phyloP scores from a whole-genome alignment of 2,888 invertebrate species.

The Timema podura region DNA sequence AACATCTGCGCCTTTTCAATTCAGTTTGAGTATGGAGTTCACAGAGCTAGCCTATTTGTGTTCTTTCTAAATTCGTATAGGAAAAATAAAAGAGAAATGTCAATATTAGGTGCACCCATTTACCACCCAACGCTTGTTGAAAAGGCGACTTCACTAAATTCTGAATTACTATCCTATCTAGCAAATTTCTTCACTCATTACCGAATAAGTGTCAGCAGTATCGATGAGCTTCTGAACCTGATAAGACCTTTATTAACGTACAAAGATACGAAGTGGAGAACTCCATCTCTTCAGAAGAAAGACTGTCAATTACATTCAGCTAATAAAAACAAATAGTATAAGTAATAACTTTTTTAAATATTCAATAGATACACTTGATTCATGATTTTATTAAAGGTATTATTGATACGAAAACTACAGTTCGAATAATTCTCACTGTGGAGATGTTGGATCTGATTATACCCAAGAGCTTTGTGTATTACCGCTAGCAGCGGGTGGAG shows the following conservation, averaged over 20 bases:
- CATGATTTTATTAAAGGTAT: neutral
- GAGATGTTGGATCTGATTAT: neutral
- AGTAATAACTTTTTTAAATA: no score
- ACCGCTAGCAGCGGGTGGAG: neutral
- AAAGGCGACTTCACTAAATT: neutral
- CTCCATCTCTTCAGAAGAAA: neutral
- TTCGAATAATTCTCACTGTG: neutral
- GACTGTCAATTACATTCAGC: neutral
- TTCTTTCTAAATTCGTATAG: neutral
- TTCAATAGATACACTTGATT: no score
- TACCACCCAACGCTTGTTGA: neutral
- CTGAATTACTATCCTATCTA: neutral
- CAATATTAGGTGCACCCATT: neutral
- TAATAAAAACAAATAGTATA: neutral
- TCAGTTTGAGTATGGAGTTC: neutral
- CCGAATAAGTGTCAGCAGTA: neutral
- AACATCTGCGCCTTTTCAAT: neutral
- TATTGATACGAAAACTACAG: neutral
- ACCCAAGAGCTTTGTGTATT: neutral
- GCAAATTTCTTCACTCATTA: neutral
- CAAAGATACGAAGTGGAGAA: neutral
- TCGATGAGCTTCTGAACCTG: neutral
- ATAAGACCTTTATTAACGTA: neutral
- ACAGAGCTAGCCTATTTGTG: slow-evolving; percentile 6
- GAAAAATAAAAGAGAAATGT: neutral